Percentiles rank a stretch among this genome's conserved stretches.
These are phyloP conservation scores for Channa maculata DNA, from an alignment of 2,113 vertebrate species.

Conservation along the genomic window DNA sequence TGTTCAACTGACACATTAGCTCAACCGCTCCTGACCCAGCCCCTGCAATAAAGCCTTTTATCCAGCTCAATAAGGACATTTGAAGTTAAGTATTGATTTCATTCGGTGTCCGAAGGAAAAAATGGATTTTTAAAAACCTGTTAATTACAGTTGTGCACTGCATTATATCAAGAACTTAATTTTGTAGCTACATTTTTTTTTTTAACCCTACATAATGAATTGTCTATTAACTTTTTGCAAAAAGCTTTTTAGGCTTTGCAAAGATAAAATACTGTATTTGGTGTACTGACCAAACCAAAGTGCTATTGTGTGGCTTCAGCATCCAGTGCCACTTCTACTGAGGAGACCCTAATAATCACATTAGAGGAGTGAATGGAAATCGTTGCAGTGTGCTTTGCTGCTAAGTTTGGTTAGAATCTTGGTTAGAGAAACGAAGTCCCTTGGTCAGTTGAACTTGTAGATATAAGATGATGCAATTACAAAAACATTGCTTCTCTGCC, in stretches of 20 bases:
- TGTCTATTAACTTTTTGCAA: no score
- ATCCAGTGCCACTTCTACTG: no score
- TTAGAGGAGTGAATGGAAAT: no score
- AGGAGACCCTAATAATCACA: neutral
- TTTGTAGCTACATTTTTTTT: conserved; percentile 27
- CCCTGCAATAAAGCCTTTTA: conserved; percentile 82
- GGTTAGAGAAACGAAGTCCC: neutral
- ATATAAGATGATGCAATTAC: no score
- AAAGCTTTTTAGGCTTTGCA: neutral
- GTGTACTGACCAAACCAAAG: neutral
- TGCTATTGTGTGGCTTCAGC: no score
- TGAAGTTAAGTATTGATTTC: conserved; percentile 84
- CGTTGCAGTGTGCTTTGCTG: no score
- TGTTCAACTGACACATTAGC: conserved; percentile 81
- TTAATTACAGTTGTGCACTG: conserved; percentile 81
- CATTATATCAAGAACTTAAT: conserved; percentile 74
- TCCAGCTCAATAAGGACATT: conserved; percentile 80
- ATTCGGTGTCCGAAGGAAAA: conserved; percentile 79
- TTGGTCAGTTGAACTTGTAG: no score
- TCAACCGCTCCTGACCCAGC: conserved; percentile 75
- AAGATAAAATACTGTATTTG: neutral
- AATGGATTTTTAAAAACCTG: conserved; percentile 84
- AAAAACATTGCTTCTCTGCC: no score
- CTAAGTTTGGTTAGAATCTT: neutral
- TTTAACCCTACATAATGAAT: no score